Evolutionary conservation across 2,113 vertebrate genomes (phyloP).

Genomic region (Aviceda subcristata): DNA sequence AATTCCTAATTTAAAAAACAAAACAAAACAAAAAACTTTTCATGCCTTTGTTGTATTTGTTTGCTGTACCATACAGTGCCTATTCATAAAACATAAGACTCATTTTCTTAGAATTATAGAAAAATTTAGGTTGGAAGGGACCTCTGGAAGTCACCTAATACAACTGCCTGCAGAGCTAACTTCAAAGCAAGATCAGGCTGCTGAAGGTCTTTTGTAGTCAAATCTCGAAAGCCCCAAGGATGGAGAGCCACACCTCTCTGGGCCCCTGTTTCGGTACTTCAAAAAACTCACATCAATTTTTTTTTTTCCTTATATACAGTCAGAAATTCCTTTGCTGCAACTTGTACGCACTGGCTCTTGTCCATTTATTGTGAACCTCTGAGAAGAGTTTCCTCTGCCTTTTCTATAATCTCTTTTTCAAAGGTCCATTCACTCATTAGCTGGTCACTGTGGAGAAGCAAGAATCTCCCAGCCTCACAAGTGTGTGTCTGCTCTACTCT

Average conservation of each 20-base stretch:
- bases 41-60: neutral
- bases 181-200: conserved; percentile 46
- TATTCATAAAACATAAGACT: conserved; percentile 33
- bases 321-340: neutral
- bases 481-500: neutral
- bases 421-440: neutral
- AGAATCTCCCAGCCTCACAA: neutral
- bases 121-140: conserved; percentile 3
- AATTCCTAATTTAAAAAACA: neutral
- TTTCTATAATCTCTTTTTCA: neutral
- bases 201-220: conserved; percentile 31
- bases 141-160: conserved; percentile 18
- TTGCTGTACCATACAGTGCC: neutral
- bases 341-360: neutral
- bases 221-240: neutral
- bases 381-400: neutral
- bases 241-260: neutral
- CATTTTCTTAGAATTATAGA: conserved; percentile 9
- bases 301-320: neutral
- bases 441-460: neutral
- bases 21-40: neutral
- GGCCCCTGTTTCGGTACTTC: neutral
- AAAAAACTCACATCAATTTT: neutral
- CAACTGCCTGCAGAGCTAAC: conserved; percentile 19
- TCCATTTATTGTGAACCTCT: neutral